These are phyloP conservation scores for Vicugna pacos DNA, from an alignment of 2,113 vertebrate genomes.

Conservation along the genomic window DNA sequence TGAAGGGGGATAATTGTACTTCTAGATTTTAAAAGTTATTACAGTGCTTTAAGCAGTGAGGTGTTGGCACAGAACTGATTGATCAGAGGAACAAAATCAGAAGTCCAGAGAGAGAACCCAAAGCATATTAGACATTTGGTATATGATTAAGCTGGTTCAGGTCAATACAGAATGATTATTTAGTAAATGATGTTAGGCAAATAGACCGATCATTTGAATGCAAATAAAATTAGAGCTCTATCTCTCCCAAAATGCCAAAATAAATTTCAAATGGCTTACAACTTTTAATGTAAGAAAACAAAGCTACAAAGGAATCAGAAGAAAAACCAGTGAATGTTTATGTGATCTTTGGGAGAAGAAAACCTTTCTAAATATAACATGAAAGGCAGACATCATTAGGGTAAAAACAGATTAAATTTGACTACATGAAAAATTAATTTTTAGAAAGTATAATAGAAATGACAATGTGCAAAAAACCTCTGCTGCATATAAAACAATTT, in stretches of 20 bases:
- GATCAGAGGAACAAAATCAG: not conserved
- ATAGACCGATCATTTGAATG: constrained; percentile 1
- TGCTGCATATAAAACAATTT: not conserved
- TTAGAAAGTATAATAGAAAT: constrained; percentile 44
- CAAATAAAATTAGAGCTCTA: not conserved
- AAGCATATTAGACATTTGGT: not conserved
- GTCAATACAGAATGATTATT: not conserved
- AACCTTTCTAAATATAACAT: constrained; percentile 57
- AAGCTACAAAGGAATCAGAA: constrained; percentile 10
- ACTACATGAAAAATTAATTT: constrained; percentile 22
- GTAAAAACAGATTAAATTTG: constrained; percentile 42
- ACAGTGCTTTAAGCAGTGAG: not conserved
- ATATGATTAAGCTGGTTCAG: not conserved
- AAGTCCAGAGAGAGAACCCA: not conserved
- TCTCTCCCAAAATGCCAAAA: constrained; percentile 21
- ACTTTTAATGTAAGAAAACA: not conserved
- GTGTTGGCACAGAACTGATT: not conserved
- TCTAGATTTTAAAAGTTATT: constrained; percentile 2
- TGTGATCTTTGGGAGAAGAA: constrained; percentile 15
- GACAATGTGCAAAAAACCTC: constrained; percentile 1
- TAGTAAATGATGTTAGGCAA: not conserved
- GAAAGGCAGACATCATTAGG: not conserved
- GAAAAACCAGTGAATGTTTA: constrained; percentile 17
- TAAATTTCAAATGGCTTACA: constrained; percentile 27
- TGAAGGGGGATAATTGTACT: not conserved